Conservation (phyloP, 2,113 vertebrate genomes). For the Proteles cristata region DNA sequence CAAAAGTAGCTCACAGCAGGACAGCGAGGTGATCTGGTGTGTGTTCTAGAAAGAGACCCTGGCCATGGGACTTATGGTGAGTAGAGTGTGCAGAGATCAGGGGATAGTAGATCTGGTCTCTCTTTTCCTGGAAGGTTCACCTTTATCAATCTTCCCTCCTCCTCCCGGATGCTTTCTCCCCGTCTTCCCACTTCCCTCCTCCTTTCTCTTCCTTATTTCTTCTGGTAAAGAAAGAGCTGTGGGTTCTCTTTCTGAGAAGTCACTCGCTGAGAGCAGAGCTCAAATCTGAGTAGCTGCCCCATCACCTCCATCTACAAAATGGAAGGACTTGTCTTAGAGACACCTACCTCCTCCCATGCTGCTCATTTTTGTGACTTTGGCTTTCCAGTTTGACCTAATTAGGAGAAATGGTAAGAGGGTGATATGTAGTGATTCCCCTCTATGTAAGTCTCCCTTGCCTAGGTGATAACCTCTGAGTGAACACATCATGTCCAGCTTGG, state of each 20-base stretch:
- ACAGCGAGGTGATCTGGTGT: not conserved
- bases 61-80: rapidly evolving
- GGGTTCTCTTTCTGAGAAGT: not conserved
- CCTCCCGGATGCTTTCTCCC: not conserved
- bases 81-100: not conserved
- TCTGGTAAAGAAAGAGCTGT: not conserved
- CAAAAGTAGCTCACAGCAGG: not conserved
- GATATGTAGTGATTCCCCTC: not conserved
- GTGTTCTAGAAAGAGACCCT: not conserved
- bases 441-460: not conserved
- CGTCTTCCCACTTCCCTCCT: not conserved
- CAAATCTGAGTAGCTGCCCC: not conserved
- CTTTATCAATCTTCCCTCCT: not conserved
- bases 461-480: not conserved
- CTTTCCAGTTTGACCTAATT: not conserved
- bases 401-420: not conserved
- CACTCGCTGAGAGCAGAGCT: not conserved
- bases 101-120: not conserved
- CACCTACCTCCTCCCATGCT: rapidly evolving
- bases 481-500: not conserved
- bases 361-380: not conserved
- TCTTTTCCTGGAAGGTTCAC: not conserved
- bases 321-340: not conserved
- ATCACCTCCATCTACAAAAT: not conserved
- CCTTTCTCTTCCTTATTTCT: not conserved